Evolutionary conservation across 2,888 invertebrate genomes (phyloP), one percentile per base, ranked within the genome.

Genomic region (Exephanes ischioxanthus): DNA sequence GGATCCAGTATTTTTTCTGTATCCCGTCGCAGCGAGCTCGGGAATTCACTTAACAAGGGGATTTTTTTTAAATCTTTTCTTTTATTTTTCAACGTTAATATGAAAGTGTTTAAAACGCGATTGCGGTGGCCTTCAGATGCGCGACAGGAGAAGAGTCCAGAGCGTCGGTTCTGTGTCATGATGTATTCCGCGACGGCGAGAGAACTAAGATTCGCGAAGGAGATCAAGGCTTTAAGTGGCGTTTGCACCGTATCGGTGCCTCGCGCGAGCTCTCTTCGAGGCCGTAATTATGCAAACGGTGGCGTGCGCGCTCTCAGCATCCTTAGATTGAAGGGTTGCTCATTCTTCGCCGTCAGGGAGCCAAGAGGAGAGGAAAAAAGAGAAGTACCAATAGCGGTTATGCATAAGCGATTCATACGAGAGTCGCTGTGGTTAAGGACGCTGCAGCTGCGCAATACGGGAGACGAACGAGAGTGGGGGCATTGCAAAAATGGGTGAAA

Each of bases 211-310:
- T 66, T 71, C 37, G 72, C 45, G 72, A 80, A 80, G 77, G 77
- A 70, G 85, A 83, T 86, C 83, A 78, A 80, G 83, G 77, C 63
- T 55, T 77, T 78, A 78, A 86, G 83, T 86, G 83, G 85, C 41
- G 83, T 78, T 86, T 66, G 37, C 80, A 77, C 72, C 72, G 80
- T 83, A 83, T 80, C 80, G 83, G 26, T 77, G 80, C 77, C 66
- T 67, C 63, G 80, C 71, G 82, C 80, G 55, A 33, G 63, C 33
- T 63, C 66, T 41, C 77, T 68, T 80, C 77, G 80, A 86, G 80
- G 72, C 83, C 86, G 89, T 91, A 92, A 93, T 93, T 92, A 93
- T 92, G 93, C 91, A 91, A 93, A 92, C 90, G 88, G 88, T 83
- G 88, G 88, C 89, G 53, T 77, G 76, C 75, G 76, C 82, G 33